Evolutionary conservation across 2,797 vertebrate genomes (phyloP).

Genomic region (Gobio occitaniae): DNA sequence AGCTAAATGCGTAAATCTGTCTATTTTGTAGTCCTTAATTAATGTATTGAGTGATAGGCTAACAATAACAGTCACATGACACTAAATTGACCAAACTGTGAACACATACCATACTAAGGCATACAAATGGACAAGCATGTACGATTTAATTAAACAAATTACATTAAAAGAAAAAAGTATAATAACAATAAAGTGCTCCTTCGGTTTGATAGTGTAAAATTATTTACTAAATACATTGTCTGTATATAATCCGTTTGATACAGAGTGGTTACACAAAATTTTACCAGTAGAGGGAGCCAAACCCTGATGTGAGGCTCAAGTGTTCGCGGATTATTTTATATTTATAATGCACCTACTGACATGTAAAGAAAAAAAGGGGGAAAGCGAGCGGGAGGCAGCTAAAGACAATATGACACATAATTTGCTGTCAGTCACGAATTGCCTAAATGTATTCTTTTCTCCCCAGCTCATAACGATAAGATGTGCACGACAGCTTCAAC

Average conservation of each 20-base stretch:
- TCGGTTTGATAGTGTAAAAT: background rate
- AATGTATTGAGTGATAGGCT: background rate
- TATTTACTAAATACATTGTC: background rate
- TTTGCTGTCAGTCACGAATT: constrained; percentile 29
- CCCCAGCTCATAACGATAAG: background rate
- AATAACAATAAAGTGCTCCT: background rate
- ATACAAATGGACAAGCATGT: background rate
- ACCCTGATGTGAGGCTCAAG: background rate
- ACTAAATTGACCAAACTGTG: background rate
- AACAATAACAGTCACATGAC: background rate
- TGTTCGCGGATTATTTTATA: background rate
- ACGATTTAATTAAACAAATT: background rate
- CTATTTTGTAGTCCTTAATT: background rate
- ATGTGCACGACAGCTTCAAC: constrained; percentile 22
- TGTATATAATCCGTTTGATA: background rate
- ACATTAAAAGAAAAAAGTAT: background rate
- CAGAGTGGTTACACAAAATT: too few species aligned
- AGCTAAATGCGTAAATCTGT: background rate
- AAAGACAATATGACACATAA: background rate
- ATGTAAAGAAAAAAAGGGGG: background rate
- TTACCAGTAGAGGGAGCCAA: constrained; percentile 25
- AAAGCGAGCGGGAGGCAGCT: background rate
- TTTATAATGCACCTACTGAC: background rate
- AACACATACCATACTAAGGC: background rate
- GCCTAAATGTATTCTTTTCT: constrained; percentile 18